These are phyloP conservation scores for Acanthurus lineatus DNA, from an alignment of 2,797 vertebrate genomes.

Conservation along the genomic window DNA sequence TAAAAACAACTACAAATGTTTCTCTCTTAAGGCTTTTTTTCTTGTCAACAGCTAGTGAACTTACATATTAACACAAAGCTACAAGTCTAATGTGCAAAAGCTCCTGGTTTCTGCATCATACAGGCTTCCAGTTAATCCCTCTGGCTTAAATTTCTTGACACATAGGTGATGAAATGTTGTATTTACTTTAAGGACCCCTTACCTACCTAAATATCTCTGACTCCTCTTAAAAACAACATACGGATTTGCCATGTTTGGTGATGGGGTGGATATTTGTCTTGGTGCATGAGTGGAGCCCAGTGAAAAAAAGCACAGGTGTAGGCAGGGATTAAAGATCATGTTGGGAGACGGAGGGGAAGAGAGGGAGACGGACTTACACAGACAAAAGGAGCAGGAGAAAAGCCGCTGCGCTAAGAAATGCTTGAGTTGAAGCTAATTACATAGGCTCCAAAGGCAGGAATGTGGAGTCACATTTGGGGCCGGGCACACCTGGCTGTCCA, in stretches of 20 bases:
- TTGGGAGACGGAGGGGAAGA: conserved; percentile 50
- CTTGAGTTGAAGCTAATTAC: conserved; percentile 83
- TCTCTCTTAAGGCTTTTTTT: neutral
- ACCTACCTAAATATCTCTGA: conserved; percentile 2
- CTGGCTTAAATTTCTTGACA: conserved; percentile 21
- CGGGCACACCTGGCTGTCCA: conserved; percentile 81
- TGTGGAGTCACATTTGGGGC: conserved; percentile 79
- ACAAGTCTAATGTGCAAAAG: neutral
- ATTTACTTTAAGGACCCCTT: conserved; percentile 17
- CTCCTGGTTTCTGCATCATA: neutral
- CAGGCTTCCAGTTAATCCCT: neutral
- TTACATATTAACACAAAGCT: neutral
- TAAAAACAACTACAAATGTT: neutral
- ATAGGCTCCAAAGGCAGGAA: conserved; percentile 80
- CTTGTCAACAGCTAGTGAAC: neutral
- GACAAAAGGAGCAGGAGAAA: conserved; percentile 79
- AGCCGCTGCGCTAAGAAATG: conserved; percentile 73
- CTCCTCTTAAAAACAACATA: conserved; percentile 41
- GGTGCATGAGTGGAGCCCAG: conserved; percentile 47
- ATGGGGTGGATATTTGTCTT: conserved; percentile 63
- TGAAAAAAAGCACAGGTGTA: conserved; percentile 80
- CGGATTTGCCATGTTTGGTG: conserved; percentile 48
- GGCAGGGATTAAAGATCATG: conserved; percentile 76
- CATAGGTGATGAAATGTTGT: conserved; percentile 12
- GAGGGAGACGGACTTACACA: conserved; percentile 29